Base-by-base conservation (phyloP, 2,797 vertebrate species). In the Menidia menidia region DNA sequence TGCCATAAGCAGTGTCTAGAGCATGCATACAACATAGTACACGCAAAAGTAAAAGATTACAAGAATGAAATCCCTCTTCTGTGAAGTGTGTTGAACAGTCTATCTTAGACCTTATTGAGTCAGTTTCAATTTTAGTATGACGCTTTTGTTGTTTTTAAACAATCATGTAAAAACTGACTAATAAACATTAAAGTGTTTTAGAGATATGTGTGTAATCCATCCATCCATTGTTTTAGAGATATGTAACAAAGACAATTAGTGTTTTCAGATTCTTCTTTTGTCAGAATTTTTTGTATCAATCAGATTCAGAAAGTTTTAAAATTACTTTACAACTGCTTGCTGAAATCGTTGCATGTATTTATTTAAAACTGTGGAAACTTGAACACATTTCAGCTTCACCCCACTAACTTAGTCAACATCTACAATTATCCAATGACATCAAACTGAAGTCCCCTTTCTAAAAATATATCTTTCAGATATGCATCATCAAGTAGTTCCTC, bases 331-430 rank as follows among this genome's bases (percentile, higher is more conserved):
- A 39, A 10, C 35, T 39, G 35, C 35, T 10, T 39, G 35, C 35
- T 10, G 7, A 10, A 2, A 1, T 7, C 1, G 5, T 25, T 31
- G 50, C 11, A 52, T 31, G 25, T 51, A 52, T 6, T 13, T 15
- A 52, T 25, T 13, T 30, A 53, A 25, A 53, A 14, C 51, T 53
- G 50, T 31, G 50, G 13, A 14, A 13, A 55, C 50, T 84, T 87
- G 84, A 90, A 60, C 58, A 72, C 42, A 82, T 88, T 86, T 86
- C 75, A 81, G 35, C 59, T 57, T 41, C 15, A 41, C 45, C n/a
- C 61, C 42, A 42, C 61, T 84, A 51, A 61, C 44, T 71, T 77
- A 25, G 25, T 2, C 25, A 57, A 76, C 76, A 61, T 69, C 72
- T 54, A 59, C 32, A 79, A 60, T 78, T 57, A 86, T 25, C 71